phyloP scores from a whole-genome alignment of 1,140 invertebrate species.

The Olivierus martensii region DNA sequence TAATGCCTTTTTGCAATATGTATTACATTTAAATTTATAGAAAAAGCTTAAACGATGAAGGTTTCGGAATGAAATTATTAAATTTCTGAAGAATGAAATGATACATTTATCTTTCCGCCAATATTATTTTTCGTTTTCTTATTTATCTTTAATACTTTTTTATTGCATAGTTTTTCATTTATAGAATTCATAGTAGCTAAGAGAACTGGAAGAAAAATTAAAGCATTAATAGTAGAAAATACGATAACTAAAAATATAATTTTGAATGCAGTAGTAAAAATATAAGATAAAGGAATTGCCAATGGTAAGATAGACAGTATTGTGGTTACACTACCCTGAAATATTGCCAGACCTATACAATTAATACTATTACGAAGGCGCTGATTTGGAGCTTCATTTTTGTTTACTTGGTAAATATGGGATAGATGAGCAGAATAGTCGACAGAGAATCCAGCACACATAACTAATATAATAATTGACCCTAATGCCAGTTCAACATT shows the following conservation, averaged over 20 bases:
- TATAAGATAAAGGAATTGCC: constrained; percentile 79
- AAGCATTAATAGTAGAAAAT: constrained; percentile 80
- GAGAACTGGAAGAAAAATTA: constrained; percentile 79
- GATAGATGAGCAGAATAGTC: constrained; percentile 95
- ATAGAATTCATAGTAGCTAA: constrained; percentile 39
- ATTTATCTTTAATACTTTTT: too few relatives aligned
- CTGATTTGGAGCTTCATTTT: constrained; percentile 33
- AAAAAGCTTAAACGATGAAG: too few relatives aligned
- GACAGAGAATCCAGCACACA: constrained; percentile 95
- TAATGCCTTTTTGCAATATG: too few relatives aligned
- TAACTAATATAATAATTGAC: constrained; percentile 96
- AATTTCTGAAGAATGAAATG: too few relatives aligned
- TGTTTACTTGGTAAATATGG: constrained; percentile 83
- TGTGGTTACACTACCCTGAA: constrained; percentile 87
- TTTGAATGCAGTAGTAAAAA: constrained; percentile 94
- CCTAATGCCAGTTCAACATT: constrained; percentile 87
- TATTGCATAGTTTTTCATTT: too few relatives aligned
- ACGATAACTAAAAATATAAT: constrained; percentile 92
- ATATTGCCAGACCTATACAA: constrained; percentile 77
- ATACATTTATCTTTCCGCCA: too few relatives aligned
- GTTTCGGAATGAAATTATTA: too few relatives aligned
- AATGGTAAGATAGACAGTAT: constrained; percentile 77
- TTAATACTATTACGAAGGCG: constrained; percentile 72
- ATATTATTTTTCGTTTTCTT: too few relatives aligned
- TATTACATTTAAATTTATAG: too few relatives aligned